These are phyloP conservation scores for Pipra filicauda DNA, from an alignment of 2,113 vertebrate genomes.

Conservation along the genomic window DNA sequence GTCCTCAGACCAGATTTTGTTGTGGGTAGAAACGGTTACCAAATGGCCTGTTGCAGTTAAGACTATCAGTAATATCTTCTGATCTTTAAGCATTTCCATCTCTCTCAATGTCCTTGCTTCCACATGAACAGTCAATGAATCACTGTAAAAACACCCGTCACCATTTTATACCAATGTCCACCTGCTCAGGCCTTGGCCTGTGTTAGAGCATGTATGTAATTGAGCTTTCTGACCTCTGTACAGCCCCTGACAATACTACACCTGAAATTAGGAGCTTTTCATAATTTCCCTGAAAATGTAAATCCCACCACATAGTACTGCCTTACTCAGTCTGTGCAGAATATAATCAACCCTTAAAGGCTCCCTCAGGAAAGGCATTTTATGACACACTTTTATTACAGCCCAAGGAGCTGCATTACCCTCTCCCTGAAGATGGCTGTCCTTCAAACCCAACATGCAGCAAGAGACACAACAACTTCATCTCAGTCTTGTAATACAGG, in stretches of 20 bases:
- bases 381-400: neutral
- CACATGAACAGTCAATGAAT: neutral
- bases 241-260: neutral
- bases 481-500: neutral
- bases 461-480: rapidly evolving
- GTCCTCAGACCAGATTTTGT: neutral
- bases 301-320: neutral
- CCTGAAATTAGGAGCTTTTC: neutral
- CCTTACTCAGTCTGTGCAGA: neutral
- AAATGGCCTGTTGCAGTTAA: neutral
- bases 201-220: rapidly evolving
- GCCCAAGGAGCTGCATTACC: neutral
- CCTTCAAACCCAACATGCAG: neutral
- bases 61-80: neutral
- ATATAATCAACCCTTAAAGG: neutral
- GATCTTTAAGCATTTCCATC: neutral
- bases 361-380: neutral
- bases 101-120: neutral
- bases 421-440: neutral
- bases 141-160: neutral
- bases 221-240: neutral
- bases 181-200: neutral
- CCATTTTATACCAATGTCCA: neutral
- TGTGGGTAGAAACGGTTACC: neutral
- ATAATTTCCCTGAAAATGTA: neutral